Base-by-base conservation (phyloP, 2,888 invertebrate species). In the Himalopsyche tibetana region DNA sequence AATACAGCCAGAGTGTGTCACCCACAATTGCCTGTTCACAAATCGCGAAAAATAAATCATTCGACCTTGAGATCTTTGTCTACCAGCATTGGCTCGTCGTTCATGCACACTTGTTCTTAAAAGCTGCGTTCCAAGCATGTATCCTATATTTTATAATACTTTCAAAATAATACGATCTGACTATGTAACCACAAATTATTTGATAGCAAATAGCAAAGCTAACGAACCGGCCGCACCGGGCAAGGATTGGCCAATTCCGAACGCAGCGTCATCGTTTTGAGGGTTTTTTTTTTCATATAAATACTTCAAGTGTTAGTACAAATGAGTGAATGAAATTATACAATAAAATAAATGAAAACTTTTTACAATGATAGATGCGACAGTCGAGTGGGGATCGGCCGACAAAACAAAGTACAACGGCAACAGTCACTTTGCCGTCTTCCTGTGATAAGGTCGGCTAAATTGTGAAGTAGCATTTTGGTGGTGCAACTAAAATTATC, bases 301-400 rank as follows among this genome's bases (percentile, higher is more conserved):
- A 87, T 87, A 84, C 83, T 87, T 56, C 69, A 85, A 83, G 80
- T 83, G 87, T 87, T 87, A 87, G 83, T 84, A 81, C 80, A 83
- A 82, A 80, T 56, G 82, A 83, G 81, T 83, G 81, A 83, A 83
- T 38, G 55, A 83, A 83, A 69, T 82, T 84, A 81, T 81, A 85
- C 55, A 84, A 87, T 85, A 84, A 84, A 83, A 82, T 81, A 85
- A 80, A 88, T 87, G 87, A 87, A 85, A 69, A 86, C 86, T 88
- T 88, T 87, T 87, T 88, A 88, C 87, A 87, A 85, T 84, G 86
- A 86, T 83, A 83, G 86, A 87, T 88, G 88, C 85, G 87, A 85
- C 87, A 86, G 87, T 86, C 84, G 87, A 83, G 51, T 85, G 87
- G 83, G 84, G 83, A 82, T 40, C 83, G 79, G 42, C 63, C 69